phyloP scores from a whole-genome alignment of 1,140 invertebrate genomes.

The Dendroctonus valens region DNA sequence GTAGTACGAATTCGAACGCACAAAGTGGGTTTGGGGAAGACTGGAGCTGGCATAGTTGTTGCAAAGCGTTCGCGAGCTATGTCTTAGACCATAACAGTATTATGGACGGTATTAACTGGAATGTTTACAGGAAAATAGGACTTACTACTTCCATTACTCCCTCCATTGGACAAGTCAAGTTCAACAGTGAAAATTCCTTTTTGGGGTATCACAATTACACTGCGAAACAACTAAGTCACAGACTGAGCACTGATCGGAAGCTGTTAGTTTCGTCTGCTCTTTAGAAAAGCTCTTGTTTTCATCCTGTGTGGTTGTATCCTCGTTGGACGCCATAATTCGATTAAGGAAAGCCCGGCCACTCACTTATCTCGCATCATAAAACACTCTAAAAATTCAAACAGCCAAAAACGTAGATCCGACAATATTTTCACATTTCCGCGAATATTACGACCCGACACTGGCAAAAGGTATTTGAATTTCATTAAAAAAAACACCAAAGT shows the following conservation, averaged over 20 bases:
- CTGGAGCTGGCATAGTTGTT: no score
- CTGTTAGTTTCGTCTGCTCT: constrained; percentile 24
- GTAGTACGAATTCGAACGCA: no score
- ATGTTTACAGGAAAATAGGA: constrained; percentile 11
- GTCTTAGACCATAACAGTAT: no score
- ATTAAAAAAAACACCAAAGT: no score
- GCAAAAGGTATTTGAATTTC: no score
- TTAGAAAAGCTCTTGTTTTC: constrained; percentile 37
- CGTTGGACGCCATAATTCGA: constrained; percentile 41
- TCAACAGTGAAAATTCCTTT: constrained; percentile 24
- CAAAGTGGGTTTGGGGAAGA: no score
- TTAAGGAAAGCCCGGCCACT: constrained; percentile 36
- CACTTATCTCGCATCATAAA: constrained; percentile 27
- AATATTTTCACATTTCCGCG: no score
- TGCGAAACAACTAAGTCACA: constrained; percentile 29
- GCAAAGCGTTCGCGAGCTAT: no score
- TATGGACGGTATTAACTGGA: no score
- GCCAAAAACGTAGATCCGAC: not conserved
- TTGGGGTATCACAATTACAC: constrained; percentile 35
- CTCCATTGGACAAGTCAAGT: constrained; percentile 27
- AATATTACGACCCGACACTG: no score
- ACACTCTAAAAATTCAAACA: constrained; percentile 24
- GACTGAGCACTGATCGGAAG: constrained; percentile 20
- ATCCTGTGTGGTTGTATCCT: constrained; percentile 35
- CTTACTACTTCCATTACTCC: constrained; percentile 28